Evolutionary conservation across 2,888 invertebrate species (phyloP), one percentile per base, ranked within the genome.

Genomic region (Protonemura montana): DNA sequence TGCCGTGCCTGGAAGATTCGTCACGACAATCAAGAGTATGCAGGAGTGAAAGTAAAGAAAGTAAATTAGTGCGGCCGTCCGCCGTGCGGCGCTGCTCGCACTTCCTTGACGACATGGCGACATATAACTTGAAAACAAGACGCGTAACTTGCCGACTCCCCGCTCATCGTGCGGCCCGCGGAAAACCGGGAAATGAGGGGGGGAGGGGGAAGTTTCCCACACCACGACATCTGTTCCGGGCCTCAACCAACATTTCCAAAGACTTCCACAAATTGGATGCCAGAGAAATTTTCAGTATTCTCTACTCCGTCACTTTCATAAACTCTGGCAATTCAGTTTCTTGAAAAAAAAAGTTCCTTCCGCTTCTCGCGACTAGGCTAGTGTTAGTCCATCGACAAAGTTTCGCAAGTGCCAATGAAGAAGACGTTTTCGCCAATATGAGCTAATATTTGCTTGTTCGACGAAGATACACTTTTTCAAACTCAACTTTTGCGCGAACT

Each of bases 211-310:
- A 81, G 30, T 81, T 81, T 81, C 29, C 21, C 16, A 59, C 59
- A 21, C 59, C 59, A 21, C 81, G 30, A 30, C 81, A 81, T 81
- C 81, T 81, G 81, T 59, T 59, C 81, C 81, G 81, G 81, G 59
- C 59, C 59, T 10, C 59, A 3, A 59, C 59, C 59, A 41, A 21
- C 59, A 21, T 81, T 81, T 30, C 81, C 26, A 21, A 10, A 2
- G 81, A 81, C 30, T 81, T 81, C 30, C 30, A 81, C 81, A 81
- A 81, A 81, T 81, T 81, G 81, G 81, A 81, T 81, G 81, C 29
- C 21, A 21, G 81, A 29, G 81, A 81, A 81, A 81, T 28, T 81
- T 81, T 81, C 81, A 59, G 59, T 59, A 59, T 59, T 59, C 59
- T 59, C 59, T 59, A 10, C 30, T 30, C 81, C 81, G 29, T 81